These are phyloP conservation scores for Antrozous pallidus DNA, from an alignment of 2,797 vertebrate genomes.

Conservation along the genomic window DNA sequence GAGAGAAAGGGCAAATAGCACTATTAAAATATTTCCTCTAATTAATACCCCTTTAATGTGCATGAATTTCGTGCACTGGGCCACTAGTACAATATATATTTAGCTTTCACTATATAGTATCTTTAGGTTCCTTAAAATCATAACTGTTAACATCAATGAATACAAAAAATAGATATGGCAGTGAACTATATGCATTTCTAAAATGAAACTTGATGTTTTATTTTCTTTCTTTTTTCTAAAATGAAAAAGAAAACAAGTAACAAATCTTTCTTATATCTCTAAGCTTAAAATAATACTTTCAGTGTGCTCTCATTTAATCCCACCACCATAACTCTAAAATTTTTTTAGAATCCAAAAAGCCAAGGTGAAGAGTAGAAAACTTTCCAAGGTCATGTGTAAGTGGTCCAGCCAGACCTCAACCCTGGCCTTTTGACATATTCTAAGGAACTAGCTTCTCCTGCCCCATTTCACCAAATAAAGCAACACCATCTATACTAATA, in stretches of 20 bases:
- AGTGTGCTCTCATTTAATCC: neutral
- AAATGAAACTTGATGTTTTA: neutral
- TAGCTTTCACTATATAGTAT: neutral
- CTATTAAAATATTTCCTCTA: too few species aligned
- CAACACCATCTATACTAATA: neutral
- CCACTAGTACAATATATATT: neutral
- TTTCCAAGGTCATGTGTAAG: neutral
- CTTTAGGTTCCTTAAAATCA: neutral
- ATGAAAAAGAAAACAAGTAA: neutral
- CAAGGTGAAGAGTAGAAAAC: neutral
- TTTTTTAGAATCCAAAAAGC: neutral
- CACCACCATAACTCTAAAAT: neutral
- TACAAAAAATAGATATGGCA: neutral
- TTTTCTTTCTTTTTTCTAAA: neutral
- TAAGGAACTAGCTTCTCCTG: neutral
- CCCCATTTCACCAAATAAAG: neutral
- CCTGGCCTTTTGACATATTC: neutral
- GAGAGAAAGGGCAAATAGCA: too few species aligned
- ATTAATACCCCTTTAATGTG: too few species aligned
- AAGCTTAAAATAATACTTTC: neutral
- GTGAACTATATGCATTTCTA: neutral
- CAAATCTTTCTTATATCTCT: neutral
- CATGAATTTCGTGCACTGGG: too few species aligned
- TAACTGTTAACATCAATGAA: neutral
- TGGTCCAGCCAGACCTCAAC: neutral